Evolutionary conservation across 2,888 invertebrate species (phyloP).

Genomic region (Calameuta idolon): DNA sequence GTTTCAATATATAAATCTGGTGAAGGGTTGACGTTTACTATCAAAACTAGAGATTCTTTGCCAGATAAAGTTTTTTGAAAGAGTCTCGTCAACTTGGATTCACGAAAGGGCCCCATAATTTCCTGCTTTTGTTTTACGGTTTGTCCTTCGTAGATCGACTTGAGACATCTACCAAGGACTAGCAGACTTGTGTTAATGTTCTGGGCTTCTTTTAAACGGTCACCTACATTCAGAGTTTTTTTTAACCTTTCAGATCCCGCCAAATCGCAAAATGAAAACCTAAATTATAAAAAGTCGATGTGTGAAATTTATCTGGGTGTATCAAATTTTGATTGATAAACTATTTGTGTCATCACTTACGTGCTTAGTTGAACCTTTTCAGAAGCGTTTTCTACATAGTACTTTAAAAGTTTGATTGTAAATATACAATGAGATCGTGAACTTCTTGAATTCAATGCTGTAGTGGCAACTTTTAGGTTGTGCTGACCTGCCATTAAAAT

Average conservation of each 20-base stretch:
- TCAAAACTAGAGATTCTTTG: constrained; percentile 80
- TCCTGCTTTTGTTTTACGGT: constrained; percentile 50
- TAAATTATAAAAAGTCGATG: constrained; percentile 64
- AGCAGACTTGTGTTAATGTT: constrained; percentile 92
- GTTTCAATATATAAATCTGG: constrained; percentile 86
- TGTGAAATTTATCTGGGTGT: background rate
- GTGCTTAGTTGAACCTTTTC: constrained; percentile 58
- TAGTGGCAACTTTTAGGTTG: constrained; percentile 85
- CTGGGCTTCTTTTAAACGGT: constrained; percentile 86
- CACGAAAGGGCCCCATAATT: constrained; percentile 74
- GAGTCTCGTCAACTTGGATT: constrained; percentile 90
- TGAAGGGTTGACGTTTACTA: constrained; percentile 88
- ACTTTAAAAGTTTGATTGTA: constrained; percentile 82
- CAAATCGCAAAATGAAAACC: constrained; percentile 85
- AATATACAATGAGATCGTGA: constrained; percentile 94
- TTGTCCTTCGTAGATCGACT: constrained; percentile 70
- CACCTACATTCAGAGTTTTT: constrained; percentile 85
- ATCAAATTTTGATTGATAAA: constrained; percentile 8
- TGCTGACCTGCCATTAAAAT: constrained; percentile 85
- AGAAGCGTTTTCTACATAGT: constrained; percentile 56
- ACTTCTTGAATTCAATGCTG: constrained; percentile 85
- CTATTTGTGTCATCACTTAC: constrained; percentile 36
- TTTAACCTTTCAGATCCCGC: constrained; percentile 91
- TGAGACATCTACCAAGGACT: constrained; percentile 86
- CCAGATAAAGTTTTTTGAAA: constrained; percentile 86